Base-by-base conservation (phyloP, 2,797 vertebrate genomes). In the Sebastolobus altivelis region DNA sequence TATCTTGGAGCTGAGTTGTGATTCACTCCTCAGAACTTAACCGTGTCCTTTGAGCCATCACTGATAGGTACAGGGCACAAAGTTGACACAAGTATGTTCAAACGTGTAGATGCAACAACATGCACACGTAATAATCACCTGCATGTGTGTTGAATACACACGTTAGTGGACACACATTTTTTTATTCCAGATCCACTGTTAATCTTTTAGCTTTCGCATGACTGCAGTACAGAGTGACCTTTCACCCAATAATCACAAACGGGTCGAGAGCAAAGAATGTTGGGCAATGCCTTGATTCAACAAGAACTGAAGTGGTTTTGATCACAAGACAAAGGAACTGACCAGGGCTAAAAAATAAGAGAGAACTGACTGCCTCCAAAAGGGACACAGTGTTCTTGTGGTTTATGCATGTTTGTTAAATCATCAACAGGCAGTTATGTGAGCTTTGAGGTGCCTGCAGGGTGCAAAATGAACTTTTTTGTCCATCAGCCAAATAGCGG, bases 161-260 rank as follows among this genome's bases (percentile, higher is more conserved):
- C 22, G 14, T 4, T 16, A 38, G 8, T n/a, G 6, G 9, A 46
- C 6, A 38, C n/a, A 11, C 0, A n/a, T 58, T 18, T 56, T 60
- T 37, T n/a, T 8, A 12, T 27, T 13, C 20, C 46, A 37, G 65
- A 20, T 71, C 22, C 60, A 11, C 29, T 56, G 12, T 25, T 56
- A 37, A 68, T 82, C 76, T 52, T 65, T 33, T 76, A 61, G 61
- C 31, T 70, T 40, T 27, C 6, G 72, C 10, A 14, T 61, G 35
- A 20, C 38, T 63, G 77, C 8, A 31, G 67, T 4, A 11, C 31
- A 38, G 16, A 37, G 13, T 58, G 65, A n/a, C 77, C 84, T 88
- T 81, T 87, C 75, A 86, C 66, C 74, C 67, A 81, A 18, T 84
- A 40, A 81, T 72, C 68, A 66, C 37, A 38, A 29, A 52, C 54